These are phyloP conservation scores for Laticauda colubrina DNA, from an alignment of 2,113 vertebrate genomes.

Conservation along the genomic window DNA sequence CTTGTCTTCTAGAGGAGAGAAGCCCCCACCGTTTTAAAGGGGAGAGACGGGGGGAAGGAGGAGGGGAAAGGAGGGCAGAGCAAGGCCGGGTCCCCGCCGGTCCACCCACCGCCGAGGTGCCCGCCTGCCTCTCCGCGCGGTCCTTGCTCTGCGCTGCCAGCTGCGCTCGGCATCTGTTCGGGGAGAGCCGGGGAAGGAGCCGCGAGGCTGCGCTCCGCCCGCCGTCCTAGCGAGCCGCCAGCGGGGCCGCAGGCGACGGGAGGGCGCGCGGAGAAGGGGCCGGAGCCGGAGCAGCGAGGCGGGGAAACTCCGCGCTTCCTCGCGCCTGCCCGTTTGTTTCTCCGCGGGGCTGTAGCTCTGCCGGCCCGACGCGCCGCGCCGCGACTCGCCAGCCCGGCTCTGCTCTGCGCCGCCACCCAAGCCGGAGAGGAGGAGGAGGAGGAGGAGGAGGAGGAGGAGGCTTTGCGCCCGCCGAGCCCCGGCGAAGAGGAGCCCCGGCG, in stretches of 20 bases:
- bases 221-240: conserved; percentile 46
- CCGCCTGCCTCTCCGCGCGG: conserved; percentile 49
- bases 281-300: background rate
- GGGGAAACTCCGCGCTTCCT: conserved; percentile 62
- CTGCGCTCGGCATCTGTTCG: conserved; percentile 66
- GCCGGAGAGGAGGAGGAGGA: conserved; percentile 54
- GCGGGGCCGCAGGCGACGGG: background rate
- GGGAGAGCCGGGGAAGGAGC: conserved; percentile 65
- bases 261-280: background rate
- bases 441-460: conserved; percentile 53
- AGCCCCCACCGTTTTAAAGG: background rate
- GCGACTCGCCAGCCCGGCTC: no score
- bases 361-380: conserved; percentile 51
- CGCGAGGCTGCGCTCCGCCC: conserved; percentile 69
- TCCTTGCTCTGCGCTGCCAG: conserved; percentile 64
- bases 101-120: conserved; percentile 32
- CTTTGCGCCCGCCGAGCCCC: conserved; percentile 49
- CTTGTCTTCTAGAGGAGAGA: conserved; percentile 38
- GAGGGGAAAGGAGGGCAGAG: conserved; percentile 22
- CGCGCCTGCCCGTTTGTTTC: conserved; percentile 49
- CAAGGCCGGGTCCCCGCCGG: conserved; percentile 35
- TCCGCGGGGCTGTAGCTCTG: conserved; percentile 45
- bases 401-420: conserved; percentile 43
- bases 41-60: background rate
- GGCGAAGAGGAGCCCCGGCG: background rate